A percentile compares a stretch with the other conserved stretches of the same genome.
phyloP scores from a whole-genome alignment of 64 coral and sea anemone genomes.

The Montipora capricornis region DNA sequence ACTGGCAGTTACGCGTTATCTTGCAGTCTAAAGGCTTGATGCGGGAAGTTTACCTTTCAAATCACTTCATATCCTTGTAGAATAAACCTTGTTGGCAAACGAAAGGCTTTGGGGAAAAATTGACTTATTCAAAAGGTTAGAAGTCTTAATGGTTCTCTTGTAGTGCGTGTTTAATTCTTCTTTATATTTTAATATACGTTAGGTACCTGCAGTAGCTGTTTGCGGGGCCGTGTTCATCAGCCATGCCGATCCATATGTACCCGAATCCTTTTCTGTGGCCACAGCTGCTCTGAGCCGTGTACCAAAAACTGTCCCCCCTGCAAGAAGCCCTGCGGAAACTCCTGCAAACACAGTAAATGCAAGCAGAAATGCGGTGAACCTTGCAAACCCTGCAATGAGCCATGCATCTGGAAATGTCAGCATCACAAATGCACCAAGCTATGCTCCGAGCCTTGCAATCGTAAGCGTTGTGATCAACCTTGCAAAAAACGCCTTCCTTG shows the following conservation, averaged over 20 bases:
- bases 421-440: conserved; percentile 58
- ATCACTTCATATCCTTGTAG: too few species aligned
- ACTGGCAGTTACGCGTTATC: too few species aligned
- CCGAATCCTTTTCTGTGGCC: conserved; percentile 70
- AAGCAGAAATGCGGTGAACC: conserved; percentile 63
- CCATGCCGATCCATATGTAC: conserved; percentile 43
- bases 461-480: conserved; percentile 53
- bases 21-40: too few species aligned
- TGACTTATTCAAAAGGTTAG: too few species aligned
- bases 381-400: conserved; percentile 57
- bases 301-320: conserved; percentile 84
- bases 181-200: background rate
- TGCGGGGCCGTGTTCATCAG: conserved; percentile 23
- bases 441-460: conserved; percentile 63
- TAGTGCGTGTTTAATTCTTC: background rate
- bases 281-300: conserved; percentile 54
- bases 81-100: too few species aligned
- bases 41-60: background rate
- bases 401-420: conserved; percentile 49
- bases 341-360: conserved; percentile 70
- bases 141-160: too few species aligned
- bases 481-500: conserved; percentile 53
- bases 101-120: too few species aligned
- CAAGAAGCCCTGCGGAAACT: conserved; percentile 44
- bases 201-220: conserved; percentile 43